Evolutionary conservation across 2,113 vertebrate species (phyloP).

Genomic region (Nothobranchius kuhntae): DNA sequence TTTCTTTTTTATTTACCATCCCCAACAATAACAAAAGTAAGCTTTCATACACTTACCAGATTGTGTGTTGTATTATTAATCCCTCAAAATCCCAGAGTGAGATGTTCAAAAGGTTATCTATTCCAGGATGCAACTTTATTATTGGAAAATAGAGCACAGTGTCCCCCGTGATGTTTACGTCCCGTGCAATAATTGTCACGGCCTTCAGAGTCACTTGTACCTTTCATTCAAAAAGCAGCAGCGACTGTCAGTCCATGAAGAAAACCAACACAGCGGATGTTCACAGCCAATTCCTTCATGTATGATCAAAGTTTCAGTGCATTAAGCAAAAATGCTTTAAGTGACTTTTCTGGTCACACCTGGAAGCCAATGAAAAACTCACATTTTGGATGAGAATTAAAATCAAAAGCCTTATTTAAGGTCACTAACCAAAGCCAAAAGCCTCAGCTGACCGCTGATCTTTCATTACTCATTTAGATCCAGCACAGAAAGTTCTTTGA

Average conservation of each 20-base stretch:
- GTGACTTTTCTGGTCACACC: slow-evolving; percentile 34
- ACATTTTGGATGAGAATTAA: background rate
- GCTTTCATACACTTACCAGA: slow-evolving; percentile 24
- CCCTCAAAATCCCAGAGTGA: slow-evolving; percentile 50
- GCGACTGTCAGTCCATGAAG: slow-evolving; percentile 25
- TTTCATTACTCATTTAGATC: background rate
- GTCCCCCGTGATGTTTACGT: slow-evolving; percentile 28
- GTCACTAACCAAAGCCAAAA: background rate
- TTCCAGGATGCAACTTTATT: slow-evolving; percentile 66
- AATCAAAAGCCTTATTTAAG: too few relatives aligned
- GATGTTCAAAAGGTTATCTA: slow-evolving; percentile 65
- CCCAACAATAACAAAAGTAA: slow-evolving; percentile 28
- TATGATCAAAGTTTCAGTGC: slow-evolving; percentile 10
- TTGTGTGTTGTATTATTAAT: slow-evolving; percentile 61
- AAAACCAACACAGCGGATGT: slow-evolving; percentile 7
- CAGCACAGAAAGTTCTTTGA: slow-evolving; percentile 16
- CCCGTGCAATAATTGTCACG: slow-evolving; percentile 45
- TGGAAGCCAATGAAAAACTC: slow-evolving; percentile 35
- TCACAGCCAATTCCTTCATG: slow-evolving; percentile 9
- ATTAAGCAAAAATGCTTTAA: too few relatives aligned
- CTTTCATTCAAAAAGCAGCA: slow-evolving; percentile 31
- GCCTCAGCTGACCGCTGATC: background rate
- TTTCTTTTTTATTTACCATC: slow-evolving; percentile 10
- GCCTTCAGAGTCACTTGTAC: slow-evolving; percentile 30
- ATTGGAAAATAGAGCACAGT: slow-evolving; percentile 69